Evolutionary conservation across 2,113 vertebrate species (phyloP), one percentile per base, ranked within the genome.

Genomic region (Hippocampus zosterae): DNA sequence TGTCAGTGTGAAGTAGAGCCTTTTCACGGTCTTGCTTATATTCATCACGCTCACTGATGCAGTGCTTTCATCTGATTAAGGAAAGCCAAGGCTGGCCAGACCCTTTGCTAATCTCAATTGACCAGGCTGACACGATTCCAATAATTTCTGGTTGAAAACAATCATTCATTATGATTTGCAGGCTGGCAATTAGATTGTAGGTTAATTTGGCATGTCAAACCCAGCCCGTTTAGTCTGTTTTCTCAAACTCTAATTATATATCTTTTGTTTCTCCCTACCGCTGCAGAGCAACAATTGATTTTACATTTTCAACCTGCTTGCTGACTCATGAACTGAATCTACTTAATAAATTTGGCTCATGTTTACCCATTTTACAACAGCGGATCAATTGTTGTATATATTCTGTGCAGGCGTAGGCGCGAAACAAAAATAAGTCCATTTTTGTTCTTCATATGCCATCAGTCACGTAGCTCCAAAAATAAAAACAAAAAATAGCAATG

Each of bases 21-120:
- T 46, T 66, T 3, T 44, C 59, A 21, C 10, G 61, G 67, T 65
- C 37, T 37, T 21, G 33, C 16, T 57, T 13, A 29, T n/a, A 21
- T 65, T 55, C 66, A 61, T 69, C 42, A 33, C 37, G 55, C 19
- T 48, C 61, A 73, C 61, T 63, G 10, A 63, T 63, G 55, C 19
- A 68, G 12, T 33, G 11, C 37, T 29, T 65, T 70, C 9, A 25
- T 16, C 60, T 67, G 50, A 56, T 52, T 68, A 44, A 18, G 42
- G 33, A 72, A 33, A 27, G 48, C 11, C 27, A 10, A 37, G n/a
- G 19, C 59, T 57, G 48, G 63, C 57, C 61, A 70, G 71, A 46
- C 23, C 37, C 27, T 65, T 37, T 27, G 48, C 59, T 57, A 25
- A 44, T 50, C 40, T 44, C 61, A 75, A 25, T 50, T 65, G 52